Evolutionary conservation across 2,797 vertebrate species (phyloP), one percentile per base, ranked within the genome.

Genomic region (Oreonectes daqikongensis): DNA sequence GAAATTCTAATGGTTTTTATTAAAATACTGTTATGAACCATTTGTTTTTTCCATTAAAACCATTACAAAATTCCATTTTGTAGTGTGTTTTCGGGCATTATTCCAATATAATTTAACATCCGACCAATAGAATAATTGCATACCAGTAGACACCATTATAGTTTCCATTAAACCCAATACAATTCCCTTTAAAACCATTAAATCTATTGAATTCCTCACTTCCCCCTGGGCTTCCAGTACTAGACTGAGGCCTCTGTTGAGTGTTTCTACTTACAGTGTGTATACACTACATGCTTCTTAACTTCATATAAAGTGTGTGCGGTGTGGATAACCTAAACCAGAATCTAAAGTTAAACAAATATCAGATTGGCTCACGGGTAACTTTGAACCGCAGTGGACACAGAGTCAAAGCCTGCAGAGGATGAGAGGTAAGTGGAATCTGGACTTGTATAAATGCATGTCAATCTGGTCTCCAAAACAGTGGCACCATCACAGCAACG

Each of bases 401-500:
- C 20, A 7, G 11, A 74, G 32, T 28, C 14, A n/a, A 32, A 30
- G 60, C 48, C 53, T 80, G 61, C 42, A 44, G 28, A 75, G 53
- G 64, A 70, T 48, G 64, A 57, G 48, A n/a, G 57, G 65, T 69
- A 64, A 26, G 44, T 60, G 60, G 59, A 73, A 67, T 69, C 72
- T 65, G 44, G 53, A 75, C 7, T 68, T 78, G 57, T 74, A 52
- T 78, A 78, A 70, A 59, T 53, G 38, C 59, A 52, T 12, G 22
- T 73, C 63, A 52, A 63, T 68, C 59, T 66, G 26, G 82, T 84
- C 46, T 84, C 79, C 80, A 81, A 81, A 81, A 81, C 79, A 84
- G 48, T 35, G 30, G 59, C 57, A 52, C 50, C 75, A 78, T 74
- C 79, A 73, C 75, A 68, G 65, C 70, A 77, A 72, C 69, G 4